Conservation (phyloP, 2,888 invertebrate species). For the Rhagonycha fulva region DNA sequence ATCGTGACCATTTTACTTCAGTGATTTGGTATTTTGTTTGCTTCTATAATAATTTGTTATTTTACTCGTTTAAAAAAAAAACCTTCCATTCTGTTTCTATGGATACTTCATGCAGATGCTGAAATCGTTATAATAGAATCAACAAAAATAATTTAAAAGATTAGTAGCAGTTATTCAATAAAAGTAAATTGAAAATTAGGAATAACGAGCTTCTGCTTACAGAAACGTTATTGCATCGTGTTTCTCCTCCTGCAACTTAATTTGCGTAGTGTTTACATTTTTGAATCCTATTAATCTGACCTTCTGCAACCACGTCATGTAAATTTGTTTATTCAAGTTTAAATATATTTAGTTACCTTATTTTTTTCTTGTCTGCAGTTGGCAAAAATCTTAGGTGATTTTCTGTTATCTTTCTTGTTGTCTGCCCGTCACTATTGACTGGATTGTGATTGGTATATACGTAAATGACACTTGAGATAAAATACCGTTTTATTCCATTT, state of each 20-base stretch:
- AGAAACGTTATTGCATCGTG: neutral
- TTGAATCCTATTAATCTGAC: neutral
- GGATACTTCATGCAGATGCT: conserved; percentile 13
- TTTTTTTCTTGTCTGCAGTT: neutral
- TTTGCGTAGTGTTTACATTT: neutral
- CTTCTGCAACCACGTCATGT: neutral
- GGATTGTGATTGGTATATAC: no score
- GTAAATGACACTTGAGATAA: no score
- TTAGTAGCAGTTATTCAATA: neutral
- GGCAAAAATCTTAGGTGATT: neutral
- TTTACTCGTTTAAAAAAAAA: conserved; percentile 1
- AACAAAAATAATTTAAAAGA: neutral
- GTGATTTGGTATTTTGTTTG: conserved; percentile 5
- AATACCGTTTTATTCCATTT: no score
- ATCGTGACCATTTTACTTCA: neutral
- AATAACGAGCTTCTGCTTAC: neutral
- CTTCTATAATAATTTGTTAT: conserved; percentile 3
- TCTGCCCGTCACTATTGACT: no score
- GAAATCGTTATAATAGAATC: neutral
- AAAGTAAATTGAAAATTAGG: neutral
- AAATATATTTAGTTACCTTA: neutral
- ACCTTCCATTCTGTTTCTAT: conserved; percentile 17
- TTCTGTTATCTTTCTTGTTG: no score
- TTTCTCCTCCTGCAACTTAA: neutral
- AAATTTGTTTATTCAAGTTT: neutral